A percentile compares a stretch with the other conserved stretches of the same genome.
These are phyloP conservation scores for Oncorhynchus clarkii DNA, from an alignment of 2,113 vertebrate species.

Conservation along the genomic window DNA sequence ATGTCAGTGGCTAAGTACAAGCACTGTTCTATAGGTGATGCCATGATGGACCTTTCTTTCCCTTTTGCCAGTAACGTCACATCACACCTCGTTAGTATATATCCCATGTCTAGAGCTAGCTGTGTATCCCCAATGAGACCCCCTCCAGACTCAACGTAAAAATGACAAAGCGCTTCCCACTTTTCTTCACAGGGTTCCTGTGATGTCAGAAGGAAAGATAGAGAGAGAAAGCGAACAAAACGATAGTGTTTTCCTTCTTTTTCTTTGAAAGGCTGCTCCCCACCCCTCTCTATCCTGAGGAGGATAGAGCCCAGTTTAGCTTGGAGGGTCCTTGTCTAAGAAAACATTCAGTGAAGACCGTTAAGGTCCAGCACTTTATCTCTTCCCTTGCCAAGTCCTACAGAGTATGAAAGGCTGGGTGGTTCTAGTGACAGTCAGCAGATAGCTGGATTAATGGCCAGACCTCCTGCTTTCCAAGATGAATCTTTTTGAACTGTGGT, in stretches of 20 bases:
- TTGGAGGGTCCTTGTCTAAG: slow-evolving; percentile 16
- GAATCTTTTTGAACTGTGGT: not conserved
- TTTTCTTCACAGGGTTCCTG: not conserved
- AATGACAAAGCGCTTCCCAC: not conserved
- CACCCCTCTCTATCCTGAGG: slow-evolving; percentile 8
- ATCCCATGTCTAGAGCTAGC: no score
- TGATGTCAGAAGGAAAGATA: not conserved
- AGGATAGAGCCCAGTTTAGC: slow-evolving; percentile 20
- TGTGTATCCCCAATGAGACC: no score
- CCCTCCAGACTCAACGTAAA: not conserved
- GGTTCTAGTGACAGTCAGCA: slow-evolving; percentile 15
- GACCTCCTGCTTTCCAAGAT: not conserved
- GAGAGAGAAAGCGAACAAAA: not conserved
- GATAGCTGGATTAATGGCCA: not conserved
- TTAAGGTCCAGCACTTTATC: slow-evolving; percentile 9
- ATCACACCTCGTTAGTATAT: no score
- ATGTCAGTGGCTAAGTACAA: no score
- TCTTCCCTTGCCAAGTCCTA: slow-evolving; percentile 36
- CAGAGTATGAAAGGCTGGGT: slow-evolving; percentile 5
- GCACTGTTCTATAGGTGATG: no score
- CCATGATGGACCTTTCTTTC: no score
- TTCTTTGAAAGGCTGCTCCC: not conserved
- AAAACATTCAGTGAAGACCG: slow-evolving; percentile 20
- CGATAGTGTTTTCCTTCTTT: not conserved
- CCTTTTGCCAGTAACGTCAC: no score